Evolutionary conservation across 2,113 vertebrate genomes (phyloP), one percentile per base, ranked within the genome.

Genomic region (Dasyprocta punctata): DNA sequence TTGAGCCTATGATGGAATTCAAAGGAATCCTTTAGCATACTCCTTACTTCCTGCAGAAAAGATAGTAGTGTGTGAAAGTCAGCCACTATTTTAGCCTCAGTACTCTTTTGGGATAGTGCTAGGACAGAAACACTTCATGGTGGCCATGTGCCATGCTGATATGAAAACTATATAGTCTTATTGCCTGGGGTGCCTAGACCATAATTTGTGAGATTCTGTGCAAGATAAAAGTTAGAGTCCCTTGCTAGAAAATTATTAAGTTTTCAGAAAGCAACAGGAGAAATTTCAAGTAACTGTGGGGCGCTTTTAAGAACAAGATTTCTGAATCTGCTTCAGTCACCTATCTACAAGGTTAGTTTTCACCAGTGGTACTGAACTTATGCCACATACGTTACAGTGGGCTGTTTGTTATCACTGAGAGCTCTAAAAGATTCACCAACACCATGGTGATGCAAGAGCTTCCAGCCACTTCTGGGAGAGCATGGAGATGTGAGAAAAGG

Each of bases 401-500:
- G 13, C 73, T 47, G 75, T 47, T 28, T 47, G 73, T 49, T 78
- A 47, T 17, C 26, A 30, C 4, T 78, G 75, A 78, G 47, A 49
- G 16, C n/a, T 73, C 69, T 24, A 73, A 41, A 24, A 73, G n/a
- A 9, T 73, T 73, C 19, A 38, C 69, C n/a, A 41, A 9, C n/a
- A 41, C 12, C 38, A 41, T 60, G 52, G 19, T 26, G 22, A n/a
- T 19, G 49, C 12, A 52, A 67, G 44, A 24, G 19, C 28, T 83
- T 82, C 84, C 44, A 69, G 38, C 12, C 26, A 11, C 83, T 89
- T 97, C 52, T 86, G 30, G 30, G 78, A 94, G 71, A 94, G 49
- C 86, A 77, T 26, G 22, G 26, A 44, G 24, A 44, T 82, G 26
- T 11, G n/a, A 44, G 49, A 41, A 36, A 47, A 63, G 84, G 49